Evolutionary conservation across 1,140 invertebrate species (phyloP), one percentile per base, ranked within the genome.

Genomic region (Delia radicum): DNA sequence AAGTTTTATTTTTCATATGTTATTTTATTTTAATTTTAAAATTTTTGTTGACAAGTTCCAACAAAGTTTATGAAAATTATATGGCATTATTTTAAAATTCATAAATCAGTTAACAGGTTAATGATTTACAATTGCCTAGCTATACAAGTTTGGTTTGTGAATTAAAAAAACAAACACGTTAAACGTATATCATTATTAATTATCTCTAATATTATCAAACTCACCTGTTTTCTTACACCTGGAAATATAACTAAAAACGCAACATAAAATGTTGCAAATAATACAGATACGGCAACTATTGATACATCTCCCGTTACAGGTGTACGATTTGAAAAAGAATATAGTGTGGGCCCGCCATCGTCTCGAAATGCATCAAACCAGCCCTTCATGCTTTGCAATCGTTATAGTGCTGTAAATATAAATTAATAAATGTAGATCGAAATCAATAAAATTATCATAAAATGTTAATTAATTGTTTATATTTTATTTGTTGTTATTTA

Each of bases 191-290:
- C n/a, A n/a, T n/a, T n/a, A n/a, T n/a, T n/a, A n/a, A n/a, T n/a
- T n/a, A n/a, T n/a, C n/a, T n/a, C n/a, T n/a, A n/a, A n/a, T n/a
- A n/a, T n/a, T n/a, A n/a, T n/a, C 2, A 48, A 26, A 73, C 88
- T 89, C 87, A 97, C 96, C 92, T 98, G 95, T 89, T 96, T 98
- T 78, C 96, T 89, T 79, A 98, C 94, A 75, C 96, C 97, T 46
- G 96, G 96, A 87, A 98, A 95, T 79, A 98, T 94, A 80, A 97
- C 92, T 76, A 98, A 90, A 87, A 98, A 96, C 29, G 96, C 96
- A 63, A 96, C 87, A 87, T 96, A 98, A 76, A 97, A 88, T 73
- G 96, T 97, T 80, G 92, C 91, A 86, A 97, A 97, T 61, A 96
- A 90, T 61, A 97, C 90, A 73, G 95, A 93, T 72, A 97, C 91